Conservation (phyloP, 2,797 vertebrate genomes). For the Uromys caudimaculatus region DNA sequence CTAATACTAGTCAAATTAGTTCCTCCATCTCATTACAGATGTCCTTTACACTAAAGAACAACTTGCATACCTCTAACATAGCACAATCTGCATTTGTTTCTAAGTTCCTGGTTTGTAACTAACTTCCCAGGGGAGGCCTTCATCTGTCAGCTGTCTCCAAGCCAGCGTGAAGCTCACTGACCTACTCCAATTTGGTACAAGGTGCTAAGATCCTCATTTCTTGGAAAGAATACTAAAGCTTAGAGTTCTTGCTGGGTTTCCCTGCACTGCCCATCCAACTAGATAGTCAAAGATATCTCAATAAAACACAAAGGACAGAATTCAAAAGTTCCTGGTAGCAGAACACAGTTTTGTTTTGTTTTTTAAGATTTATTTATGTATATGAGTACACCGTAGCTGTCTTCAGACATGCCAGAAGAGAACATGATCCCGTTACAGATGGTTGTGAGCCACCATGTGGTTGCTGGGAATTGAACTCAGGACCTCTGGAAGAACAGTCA, state of each 20-base stretch:
- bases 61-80: neutral
- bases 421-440: neutral
- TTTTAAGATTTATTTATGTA: neutral
- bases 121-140: neutral
- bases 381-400: neutral
- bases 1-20: neutral
- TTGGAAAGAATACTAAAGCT: neutral
- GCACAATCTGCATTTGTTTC: neutral
- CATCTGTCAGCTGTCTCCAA: neutral
- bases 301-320: neutral
- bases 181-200: neutral
- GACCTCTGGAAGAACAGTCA: neutral
- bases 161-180: neutral
- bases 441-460: neutral
- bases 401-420: neutral
- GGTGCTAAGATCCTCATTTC: neutral
- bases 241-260: neutral
- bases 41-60: neutral
- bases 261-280: neutral
- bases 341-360: neutral
- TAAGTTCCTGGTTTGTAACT: neutral
- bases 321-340: neutral
- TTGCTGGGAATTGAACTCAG: neutral
- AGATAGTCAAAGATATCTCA: neutral
- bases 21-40: constrained; percentile 10